phyloP scores from a whole-genome alignment of 2,797 vertebrate species.

The Mus caroli region DNA sequence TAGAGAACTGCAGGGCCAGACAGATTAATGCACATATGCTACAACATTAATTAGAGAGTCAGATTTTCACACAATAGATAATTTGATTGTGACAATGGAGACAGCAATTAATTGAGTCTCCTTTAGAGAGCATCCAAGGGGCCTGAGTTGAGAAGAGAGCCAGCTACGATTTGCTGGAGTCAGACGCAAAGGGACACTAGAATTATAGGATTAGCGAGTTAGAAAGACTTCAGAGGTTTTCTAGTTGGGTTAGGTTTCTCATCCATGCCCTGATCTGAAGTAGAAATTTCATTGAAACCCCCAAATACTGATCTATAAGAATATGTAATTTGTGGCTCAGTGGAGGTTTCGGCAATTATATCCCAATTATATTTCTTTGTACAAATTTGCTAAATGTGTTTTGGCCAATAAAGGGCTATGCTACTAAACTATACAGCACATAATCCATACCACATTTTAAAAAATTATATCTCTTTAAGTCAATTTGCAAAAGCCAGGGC shows the following conservation, averaged over 20 bases:
- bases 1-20: constrained; percentile 84
- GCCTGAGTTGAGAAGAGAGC: constrained; percentile 71
- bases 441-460: neutral
- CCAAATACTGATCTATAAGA: constrained; percentile 34
- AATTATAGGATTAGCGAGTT: constrained; percentile 36
- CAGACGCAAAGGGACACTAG: constrained; percentile 58
- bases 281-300: constrained; percentile 12
- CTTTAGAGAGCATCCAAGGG: constrained; percentile 76
- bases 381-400: constrained; percentile 67
- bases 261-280: neutral
- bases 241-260: constrained; percentile 7
- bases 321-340: constrained; percentile 74
- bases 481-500: constrained; percentile 82
- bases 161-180: constrained; percentile 54
- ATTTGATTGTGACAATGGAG: constrained; percentile 84
- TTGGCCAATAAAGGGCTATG: constrained; percentile 58
- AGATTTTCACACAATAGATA: constrained; percentile 85
- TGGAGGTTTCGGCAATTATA: constrained; percentile 75
- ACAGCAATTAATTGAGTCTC: constrained; percentile 82
- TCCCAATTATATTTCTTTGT: constrained; percentile 84
- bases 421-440: neutral
- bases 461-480: constrained; percentile 71
- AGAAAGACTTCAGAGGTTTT: constrained; percentile 17
- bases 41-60: constrained; percentile 87
- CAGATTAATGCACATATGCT: constrained; percentile 86